These are phyloP conservation scores for Eurytoma californica DNA, from an alignment of 2,888 invertebrate genomes.

Conservation along the genomic window DNA sequence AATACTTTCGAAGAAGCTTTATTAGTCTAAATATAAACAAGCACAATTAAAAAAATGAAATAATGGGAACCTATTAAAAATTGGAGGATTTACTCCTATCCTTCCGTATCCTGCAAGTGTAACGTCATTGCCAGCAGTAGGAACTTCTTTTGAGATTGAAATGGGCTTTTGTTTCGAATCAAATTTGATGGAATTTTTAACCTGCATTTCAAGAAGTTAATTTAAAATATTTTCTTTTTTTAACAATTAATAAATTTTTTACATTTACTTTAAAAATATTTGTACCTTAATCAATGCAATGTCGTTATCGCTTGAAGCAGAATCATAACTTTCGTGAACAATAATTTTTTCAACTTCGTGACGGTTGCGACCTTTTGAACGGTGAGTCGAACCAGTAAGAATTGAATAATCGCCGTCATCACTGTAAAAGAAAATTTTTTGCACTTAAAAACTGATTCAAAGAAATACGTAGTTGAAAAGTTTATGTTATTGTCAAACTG, in stretches of 20 bases:
- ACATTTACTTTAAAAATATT: not conserved
- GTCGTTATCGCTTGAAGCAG: not conserved
- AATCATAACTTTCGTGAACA: constrained; percentile 2
- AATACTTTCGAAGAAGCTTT: not conserved
- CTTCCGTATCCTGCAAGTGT: not conserved
- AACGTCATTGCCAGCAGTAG: not conserved
- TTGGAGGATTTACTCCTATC: not conserved
- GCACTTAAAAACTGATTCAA: too few species aligned
- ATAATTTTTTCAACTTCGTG: not conserved
- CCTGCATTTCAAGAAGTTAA: not conserved
- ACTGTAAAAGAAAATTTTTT: not conserved
- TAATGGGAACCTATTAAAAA: not conserved
- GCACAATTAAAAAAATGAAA: too few species aligned
- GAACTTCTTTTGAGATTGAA: not conserved
- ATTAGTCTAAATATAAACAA: not conserved
- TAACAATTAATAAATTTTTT: not conserved
- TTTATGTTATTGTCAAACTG: too few species aligned
- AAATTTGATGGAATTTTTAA: not conserved
- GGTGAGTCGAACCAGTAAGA: not conserved
- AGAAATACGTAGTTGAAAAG: too few species aligned
- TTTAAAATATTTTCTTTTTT: not conserved
- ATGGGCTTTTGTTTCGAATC: not conserved
- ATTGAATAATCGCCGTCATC: not conserved
- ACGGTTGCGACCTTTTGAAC: not conserved
- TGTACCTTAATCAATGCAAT: constrained; percentile 34